A percentile compares a stretch with the other conserved stretches of the same genome.
Conservation (phyloP, 2,888 invertebrate genomes). For the Yponomeuta malinellus region DNA sequence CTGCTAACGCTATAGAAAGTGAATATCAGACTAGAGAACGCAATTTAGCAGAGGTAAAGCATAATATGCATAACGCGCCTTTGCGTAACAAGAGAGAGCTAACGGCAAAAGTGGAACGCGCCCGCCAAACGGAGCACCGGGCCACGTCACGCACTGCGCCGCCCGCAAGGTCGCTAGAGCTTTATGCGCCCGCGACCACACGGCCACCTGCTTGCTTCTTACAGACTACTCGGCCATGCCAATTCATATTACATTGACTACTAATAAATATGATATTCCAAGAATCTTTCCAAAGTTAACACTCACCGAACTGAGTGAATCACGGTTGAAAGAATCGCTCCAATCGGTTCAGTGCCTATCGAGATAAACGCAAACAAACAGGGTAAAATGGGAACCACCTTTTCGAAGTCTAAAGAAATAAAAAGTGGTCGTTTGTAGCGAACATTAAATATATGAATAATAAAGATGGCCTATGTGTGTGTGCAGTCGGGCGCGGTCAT, state of each 20-base stretch:
- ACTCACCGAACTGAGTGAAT: not conserved
- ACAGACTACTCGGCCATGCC: not conserved
- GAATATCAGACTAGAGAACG: constrained; percentile 49
- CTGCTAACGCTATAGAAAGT: constrained; percentile 43
- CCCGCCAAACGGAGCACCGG: constrained; percentile 59
- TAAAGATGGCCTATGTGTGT: not conserved
- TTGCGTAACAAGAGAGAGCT: constrained; percentile 75
- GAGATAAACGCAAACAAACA: not conserved
- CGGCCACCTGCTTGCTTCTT: not conserved
- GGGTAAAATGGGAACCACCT: not conserved
- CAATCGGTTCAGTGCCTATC: not conserved
- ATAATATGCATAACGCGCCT: constrained; percentile 72
- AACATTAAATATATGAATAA: not conserved
- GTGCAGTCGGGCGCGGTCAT: constrained; percentile 41
- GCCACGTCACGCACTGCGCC: constrained; percentile 33
- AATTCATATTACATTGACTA: too few species aligned
- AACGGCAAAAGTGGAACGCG: constrained; percentile 62
- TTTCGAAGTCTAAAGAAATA: not conserved
- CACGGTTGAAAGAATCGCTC: not conserved
- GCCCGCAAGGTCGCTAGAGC: constrained; percentile 50
- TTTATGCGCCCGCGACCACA: constrained; percentile 17
- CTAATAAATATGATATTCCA: too few species aligned
- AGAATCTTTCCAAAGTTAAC: too few species aligned
- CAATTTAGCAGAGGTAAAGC: constrained; percentile 55
- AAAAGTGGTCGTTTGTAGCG: constrained; percentile 4